A percentile compares a stretch with the other conserved stretches of the same genome.
These are phyloP conservation scores for Temnothorax nylanderi DNA, from an alignment of 1,140 invertebrate species.

Conservation along the genomic window DNA sequence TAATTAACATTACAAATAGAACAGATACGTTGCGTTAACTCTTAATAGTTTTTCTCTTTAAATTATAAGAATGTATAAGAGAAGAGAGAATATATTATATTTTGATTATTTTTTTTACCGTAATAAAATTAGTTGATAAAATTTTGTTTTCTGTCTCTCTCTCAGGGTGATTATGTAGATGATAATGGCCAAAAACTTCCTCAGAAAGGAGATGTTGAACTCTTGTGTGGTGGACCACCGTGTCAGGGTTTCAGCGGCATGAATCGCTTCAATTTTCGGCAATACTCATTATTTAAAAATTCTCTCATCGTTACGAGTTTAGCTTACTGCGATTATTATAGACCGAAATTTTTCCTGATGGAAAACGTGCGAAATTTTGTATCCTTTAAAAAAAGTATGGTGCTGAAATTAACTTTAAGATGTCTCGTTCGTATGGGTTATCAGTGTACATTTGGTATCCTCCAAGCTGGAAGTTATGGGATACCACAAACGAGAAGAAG, in stretches of 20 bases:
- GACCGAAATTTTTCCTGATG: constrained; percentile 94
- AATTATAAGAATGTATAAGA: background rate
- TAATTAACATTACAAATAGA: background rate
- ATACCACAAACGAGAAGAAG: constrained; percentile 93
- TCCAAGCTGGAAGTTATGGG: constrained; percentile 95
- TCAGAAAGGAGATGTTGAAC: constrained; percentile 92
- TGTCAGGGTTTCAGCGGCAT: constrained; percentile 97
- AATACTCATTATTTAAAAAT: constrained; percentile 96
- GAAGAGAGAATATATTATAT: background rate
- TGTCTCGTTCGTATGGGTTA: constrained; percentile 95
- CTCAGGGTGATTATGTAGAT: constrained; percentile 86
- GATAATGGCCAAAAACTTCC: constrained; percentile 89
- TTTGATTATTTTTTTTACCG: background rate
- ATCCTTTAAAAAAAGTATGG: constrained; percentile 92
- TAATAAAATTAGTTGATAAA: background rate
- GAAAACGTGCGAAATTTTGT: constrained; percentile 96
- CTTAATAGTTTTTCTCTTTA: background rate
- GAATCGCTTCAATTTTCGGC: constrained; percentile 95
- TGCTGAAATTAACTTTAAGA: constrained; percentile 92
- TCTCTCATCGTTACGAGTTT: constrained; percentile 94
- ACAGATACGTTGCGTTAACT: background rate
- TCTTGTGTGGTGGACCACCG: constrained; percentile 95
- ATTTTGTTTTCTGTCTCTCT: constrained; percentile 3
- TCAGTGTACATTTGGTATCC: constrained; percentile 94
- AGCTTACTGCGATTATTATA: constrained; percentile 95